Percentiles rank a stretch among this genome's conserved stretches.
Conservation (phyloP, 1,140 invertebrate species). For the Mercenaria mercenaria region DNA sequence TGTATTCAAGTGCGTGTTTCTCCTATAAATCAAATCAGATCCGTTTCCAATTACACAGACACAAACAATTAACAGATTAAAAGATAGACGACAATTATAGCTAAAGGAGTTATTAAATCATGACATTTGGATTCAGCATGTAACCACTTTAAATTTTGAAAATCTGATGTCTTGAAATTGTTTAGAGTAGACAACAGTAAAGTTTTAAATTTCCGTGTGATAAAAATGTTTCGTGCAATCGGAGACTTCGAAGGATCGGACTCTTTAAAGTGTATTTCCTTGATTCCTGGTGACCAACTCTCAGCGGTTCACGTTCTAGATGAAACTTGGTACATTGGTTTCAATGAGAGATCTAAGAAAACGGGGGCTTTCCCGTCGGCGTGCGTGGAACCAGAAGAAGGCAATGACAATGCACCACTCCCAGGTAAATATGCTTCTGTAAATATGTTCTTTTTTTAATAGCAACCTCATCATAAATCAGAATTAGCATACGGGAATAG, state of each 20-base stretch:
- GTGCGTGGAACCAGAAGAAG: neutral
- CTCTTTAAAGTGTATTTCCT: constrained; percentile 3
- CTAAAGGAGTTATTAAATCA: no score
- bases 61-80: no score
- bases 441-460: neutral
- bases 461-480: no score
- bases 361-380: constrained; percentile 13
- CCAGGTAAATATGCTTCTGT: neutral
- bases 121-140: no score
- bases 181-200: neutral
- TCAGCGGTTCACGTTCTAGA: constrained; percentile 19
- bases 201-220: neutral
- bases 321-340: constrained; percentile 33
- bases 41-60: neutral
- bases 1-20: neutral
- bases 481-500: neutral
- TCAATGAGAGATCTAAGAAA: constrained; percentile 15
- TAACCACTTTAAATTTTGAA: no score
- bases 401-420: neutral
- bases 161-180: no score
- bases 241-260: constrained; percentile 17
- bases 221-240: constrained; percentile 20
- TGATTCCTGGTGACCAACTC: neutral
- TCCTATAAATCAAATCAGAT: neutral
- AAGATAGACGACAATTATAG: no score